Evolutionary conservation across 2,888 invertebrate species (phyloP), one percentile per base, ranked within the genome.

Genomic region (Charanyca ferruginea): DNA sequence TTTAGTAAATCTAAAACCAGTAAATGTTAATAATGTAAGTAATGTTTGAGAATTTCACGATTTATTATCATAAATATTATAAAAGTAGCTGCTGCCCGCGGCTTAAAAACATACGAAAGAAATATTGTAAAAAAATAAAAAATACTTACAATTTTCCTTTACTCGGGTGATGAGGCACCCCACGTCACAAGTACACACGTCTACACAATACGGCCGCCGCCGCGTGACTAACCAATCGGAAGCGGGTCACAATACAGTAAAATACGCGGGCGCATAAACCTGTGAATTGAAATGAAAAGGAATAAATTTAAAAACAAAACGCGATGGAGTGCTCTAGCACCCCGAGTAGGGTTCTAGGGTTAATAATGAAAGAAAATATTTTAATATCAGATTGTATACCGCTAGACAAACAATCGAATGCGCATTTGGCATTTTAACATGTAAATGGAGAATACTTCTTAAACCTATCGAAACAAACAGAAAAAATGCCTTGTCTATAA

Each of bases 391-490:
- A 69, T 72, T 75, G 53, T 72, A 61, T 65, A 63, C 55, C 54
- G 62, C 68, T 52, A 66, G 66, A 44, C 68, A 66, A 68, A 73
- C 73, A 66, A 66, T 73, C 48, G 63, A 73, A 66, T 66, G 66
- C 49, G 63, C 69, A 64, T 73, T 66, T 61, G 61, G 69, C 20
- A 69, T 66, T 73, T 61, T 66, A 69, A 66, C 63, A 52, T 41
- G 32, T 61, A 70, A 73, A 66, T 73, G 66, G 63, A 63, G 69
- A 60, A 66, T 70, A 67, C 63, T 76, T 13, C 70, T 67, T 32
- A 73, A 73, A 58, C 60, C 73, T 70, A 73, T 73, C 59, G 73
- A 73, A 70, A 70, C 66, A 67, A 65, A 73, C 66, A 73, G 69
- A 73, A 69, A 64, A 61, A 73, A 76, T 65, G 73, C 66, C 23